A percentile compares a stretch with the other conserved stretches of the same genome.
phyloP scores from a whole-genome alignment of 2,797 vertebrate species.

The Pogoniulus pusillus region DNA sequence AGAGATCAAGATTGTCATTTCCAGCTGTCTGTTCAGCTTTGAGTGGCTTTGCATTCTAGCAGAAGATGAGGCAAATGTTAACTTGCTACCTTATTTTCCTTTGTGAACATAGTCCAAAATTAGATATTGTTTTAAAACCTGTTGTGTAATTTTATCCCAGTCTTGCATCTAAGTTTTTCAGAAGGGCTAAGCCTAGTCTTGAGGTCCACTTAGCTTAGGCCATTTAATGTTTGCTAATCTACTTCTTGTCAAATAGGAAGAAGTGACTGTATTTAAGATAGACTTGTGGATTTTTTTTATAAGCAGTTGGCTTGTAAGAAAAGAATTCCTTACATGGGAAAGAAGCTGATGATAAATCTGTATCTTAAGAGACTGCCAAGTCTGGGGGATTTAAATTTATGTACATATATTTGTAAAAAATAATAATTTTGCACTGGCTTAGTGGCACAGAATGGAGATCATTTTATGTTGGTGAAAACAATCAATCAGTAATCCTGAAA shows the following conservation, averaged over 20 bases:
- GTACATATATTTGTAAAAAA: not conserved
- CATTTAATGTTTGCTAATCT: not conserved
- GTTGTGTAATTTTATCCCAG: not conserved
- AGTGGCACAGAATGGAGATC: not conserved
- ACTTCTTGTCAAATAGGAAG: not conserved
- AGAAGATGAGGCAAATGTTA: not conserved
- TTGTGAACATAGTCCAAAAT: not conserved
- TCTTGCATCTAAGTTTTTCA: not conserved
- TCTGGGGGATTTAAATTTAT: not conserved
- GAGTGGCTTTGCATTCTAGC: constrained; percentile 8
- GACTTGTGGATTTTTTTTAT: not conserved
- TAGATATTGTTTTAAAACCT: not conserved
- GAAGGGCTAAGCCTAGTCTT: not conserved
- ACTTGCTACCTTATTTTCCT: not conserved
- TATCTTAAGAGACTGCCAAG: not conserved
- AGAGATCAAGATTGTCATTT: constrained; percentile 30
- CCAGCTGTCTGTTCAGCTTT: constrained; percentile 27
- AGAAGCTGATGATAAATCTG: not conserved
- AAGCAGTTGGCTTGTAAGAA: constrained; percentile 1
- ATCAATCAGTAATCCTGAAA: not conserved
- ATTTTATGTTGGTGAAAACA: constrained; percentile 37
- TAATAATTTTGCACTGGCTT: not conserved
- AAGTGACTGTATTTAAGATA: not conserved
- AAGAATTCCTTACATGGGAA: not conserved
- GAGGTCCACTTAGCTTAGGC: not conserved